These are phyloP conservation scores for Morus bassanus DNA, from an alignment of 2,797 vertebrate genomes.

Conservation along the genomic window DNA sequence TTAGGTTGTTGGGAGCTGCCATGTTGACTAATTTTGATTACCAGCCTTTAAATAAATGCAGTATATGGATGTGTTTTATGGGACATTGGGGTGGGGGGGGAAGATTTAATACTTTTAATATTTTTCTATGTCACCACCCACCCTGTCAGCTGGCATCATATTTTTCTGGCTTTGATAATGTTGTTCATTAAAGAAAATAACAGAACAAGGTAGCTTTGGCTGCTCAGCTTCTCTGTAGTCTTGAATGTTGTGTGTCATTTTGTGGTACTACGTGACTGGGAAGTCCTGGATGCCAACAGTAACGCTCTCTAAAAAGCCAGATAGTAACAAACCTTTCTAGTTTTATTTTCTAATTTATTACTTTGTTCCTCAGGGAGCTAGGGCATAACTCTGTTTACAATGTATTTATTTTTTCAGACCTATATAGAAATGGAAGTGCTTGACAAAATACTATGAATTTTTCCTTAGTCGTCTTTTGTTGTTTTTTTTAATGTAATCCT, in stretches of 20 bases:
- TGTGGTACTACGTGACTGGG: background rate
- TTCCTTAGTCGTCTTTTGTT: background rate
- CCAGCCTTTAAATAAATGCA: background rate
- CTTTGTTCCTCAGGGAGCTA: background rate
- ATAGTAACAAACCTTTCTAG: background rate
- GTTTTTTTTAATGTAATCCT: background rate
- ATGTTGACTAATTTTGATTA: background rate
- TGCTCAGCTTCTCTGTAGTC: background rate
- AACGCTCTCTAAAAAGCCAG: background rate
- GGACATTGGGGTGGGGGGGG: background rate
- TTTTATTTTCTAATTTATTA: background rate
- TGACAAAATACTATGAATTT: background rate
- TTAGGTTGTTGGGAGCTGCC: background rate
- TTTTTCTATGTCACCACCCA: slow-evolving; percentile 30
- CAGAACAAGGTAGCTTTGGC: background rate
- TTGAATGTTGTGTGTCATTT: background rate
- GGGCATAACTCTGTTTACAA: background rate
- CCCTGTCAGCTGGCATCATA: slow-evolving; percentile 5
- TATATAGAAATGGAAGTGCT: background rate
- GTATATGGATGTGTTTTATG: background rate
- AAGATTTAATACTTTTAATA: no score
- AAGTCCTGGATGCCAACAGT: background rate
- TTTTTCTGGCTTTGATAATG: slow-evolving; percentile 10
- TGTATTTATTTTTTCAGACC: background rate
- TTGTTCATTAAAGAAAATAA: slow-evolving; percentile 23